phyloP scores from a whole-genome alignment of 2,797 vertebrate species.

The Brachyalestes nurse region DNA sequence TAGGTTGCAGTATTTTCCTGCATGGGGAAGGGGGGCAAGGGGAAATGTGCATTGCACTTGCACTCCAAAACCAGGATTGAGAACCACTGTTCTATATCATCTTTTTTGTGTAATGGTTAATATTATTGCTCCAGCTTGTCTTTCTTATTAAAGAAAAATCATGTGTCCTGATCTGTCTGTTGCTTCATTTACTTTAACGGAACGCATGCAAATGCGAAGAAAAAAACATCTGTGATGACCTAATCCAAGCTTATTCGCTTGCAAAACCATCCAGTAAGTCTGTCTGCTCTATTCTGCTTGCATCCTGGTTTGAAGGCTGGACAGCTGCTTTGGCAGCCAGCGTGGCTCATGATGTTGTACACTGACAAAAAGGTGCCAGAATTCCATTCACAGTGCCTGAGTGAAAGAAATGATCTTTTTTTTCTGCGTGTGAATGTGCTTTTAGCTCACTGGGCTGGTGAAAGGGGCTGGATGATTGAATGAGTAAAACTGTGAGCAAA shows the following conservation, averaged over 20 bases:
- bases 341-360: background rate
- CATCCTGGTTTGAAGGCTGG: background rate
- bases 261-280: background rate
- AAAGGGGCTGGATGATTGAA: background rate
- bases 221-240: background rate
- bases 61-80: too few relatives aligned
- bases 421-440: conserved; percentile 1
- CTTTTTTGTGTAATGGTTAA: too few relatives aligned
- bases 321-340: conserved; percentile 18
- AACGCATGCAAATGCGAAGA: background rate
- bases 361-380: conserved; percentile 25
- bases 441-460: conserved; percentile 7
- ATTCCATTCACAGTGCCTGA: background rate
- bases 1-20: too few relatives aligned
- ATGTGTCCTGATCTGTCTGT: background rate
- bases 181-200: background rate
- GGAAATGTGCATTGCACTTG: too few relatives aligned
- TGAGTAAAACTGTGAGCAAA: background rate
- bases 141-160: background rate
- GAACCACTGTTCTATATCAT: too few relatives aligned
- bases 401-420: background rate
- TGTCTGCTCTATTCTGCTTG: background rate
- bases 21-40: too few relatives aligned
- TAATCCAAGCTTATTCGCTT: conserved; percentile 1
- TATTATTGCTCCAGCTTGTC: background rate